phyloP scores from a whole-genome alignment of 2,797 vertebrate genomes.

The Centropyge bicolor region DNA sequence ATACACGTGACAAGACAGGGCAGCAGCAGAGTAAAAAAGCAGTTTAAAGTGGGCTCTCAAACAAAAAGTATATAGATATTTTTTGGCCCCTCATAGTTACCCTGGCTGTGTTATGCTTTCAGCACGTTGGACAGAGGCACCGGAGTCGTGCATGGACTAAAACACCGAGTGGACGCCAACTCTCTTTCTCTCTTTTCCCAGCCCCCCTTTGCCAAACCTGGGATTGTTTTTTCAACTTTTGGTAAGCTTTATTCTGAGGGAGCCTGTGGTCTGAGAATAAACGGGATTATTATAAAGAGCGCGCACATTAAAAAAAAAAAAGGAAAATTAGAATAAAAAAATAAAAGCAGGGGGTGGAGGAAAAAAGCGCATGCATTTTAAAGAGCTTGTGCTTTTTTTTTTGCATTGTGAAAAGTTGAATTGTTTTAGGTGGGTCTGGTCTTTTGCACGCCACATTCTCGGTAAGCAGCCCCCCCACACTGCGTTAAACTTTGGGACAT shows the following conservation, averaged over 20 bases:
- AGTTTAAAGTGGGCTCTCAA: slow-evolving; percentile 89
- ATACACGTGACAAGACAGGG: slow-evolving; percentile 93
- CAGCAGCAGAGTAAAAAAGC: slow-evolving; percentile 84
- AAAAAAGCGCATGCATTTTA: slow-evolving; percentile 62
- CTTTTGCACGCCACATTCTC: slow-evolving; percentile 84
- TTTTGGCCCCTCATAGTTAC: slow-evolving; percentile 81
- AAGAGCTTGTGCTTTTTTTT: slow-evolving; percentile 82
- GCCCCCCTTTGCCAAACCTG: slow-evolving; percentile 83
- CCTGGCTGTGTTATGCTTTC: slow-evolving; percentile 88
- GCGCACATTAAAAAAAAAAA: slow-evolving; percentile 26
- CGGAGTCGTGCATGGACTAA: slow-evolving; percentile 88
- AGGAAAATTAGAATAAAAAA: slow-evolving; percentile 1
- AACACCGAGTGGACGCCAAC: slow-evolving; percentile 86
- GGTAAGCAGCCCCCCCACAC: slow-evolving; percentile 81
- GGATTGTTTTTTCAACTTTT: slow-evolving; percentile 86
- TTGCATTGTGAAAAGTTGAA: slow-evolving; percentile 90
- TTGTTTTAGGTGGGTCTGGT: slow-evolving; percentile 88
- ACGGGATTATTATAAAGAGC: slow-evolving; percentile 66
- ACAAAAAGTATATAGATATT: slow-evolving; percentile 88
- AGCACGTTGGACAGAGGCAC: slow-evolving; percentile 96
- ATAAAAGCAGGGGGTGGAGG: not conserved
- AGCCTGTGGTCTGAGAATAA: slow-evolving; percentile 75
- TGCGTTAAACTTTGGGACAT: slow-evolving; percentile 97
- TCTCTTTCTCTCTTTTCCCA: slow-evolving; percentile 81
- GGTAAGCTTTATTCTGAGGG: slow-evolving; percentile 81